phyloP scores from a whole-genome alignment of 2,888 invertebrate genomes.

The Lycocerus yunnanus region DNA sequence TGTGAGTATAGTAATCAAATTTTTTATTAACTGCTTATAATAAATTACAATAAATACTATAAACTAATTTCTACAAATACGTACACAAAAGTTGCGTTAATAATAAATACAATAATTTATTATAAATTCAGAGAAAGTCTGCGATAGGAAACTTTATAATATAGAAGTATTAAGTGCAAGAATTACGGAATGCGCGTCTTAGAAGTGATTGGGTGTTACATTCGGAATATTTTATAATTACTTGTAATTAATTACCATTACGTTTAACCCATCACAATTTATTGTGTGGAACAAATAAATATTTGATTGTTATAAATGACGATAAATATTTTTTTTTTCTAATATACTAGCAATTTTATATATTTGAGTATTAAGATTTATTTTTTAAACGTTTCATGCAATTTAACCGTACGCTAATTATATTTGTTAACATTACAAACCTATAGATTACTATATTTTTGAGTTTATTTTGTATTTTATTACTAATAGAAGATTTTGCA shows the following conservation, averaged over 20 bases:
- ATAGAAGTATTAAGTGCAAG: not conserved
- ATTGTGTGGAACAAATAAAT: not conserved
- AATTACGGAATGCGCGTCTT: not conserved
- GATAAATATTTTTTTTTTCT: not conserved
- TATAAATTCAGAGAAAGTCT: not conserved
- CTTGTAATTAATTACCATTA: not conserved
- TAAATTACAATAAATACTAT: constrained; percentile 20
- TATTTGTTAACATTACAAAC: not conserved
- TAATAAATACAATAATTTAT: not conserved
- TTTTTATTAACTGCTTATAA: constrained; percentile 25
- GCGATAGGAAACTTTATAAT: not conserved
- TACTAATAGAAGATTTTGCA: not conserved
- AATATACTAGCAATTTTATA: not conserved
- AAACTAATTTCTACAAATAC: not conserved
- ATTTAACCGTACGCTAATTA: not conserved
- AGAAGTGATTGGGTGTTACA: not conserved
- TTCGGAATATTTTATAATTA: not conserved
- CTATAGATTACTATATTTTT: not conserved
- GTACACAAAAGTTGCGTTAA: not conserved
- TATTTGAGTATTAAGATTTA: not conserved
- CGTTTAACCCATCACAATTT: not conserved
- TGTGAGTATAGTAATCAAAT: not conserved
- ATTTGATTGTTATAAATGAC: constrained; percentile 1
- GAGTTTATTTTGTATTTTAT: not conserved
- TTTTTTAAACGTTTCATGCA: constrained; percentile 2